phyloP scores from a whole-genome alignment of 2,888 invertebrate species.

The Mamestra brassicae region DNA sequence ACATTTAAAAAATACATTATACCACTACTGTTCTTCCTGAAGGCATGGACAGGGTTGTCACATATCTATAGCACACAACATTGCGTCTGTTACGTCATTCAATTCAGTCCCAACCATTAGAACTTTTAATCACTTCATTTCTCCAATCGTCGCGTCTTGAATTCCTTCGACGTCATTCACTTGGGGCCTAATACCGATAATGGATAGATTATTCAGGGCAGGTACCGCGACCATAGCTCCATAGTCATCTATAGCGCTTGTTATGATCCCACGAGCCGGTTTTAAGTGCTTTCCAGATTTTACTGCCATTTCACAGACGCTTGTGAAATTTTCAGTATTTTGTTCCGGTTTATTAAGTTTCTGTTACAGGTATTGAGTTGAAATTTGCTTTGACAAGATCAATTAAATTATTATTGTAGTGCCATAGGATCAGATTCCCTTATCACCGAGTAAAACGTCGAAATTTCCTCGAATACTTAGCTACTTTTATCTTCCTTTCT shows the following conservation, averaged over 20 bases:
- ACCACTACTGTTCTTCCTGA: too few relatives aligned
- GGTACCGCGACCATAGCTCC: slow-evolving; percentile 5
- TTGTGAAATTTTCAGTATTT: background rate
- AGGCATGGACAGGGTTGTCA: too few relatives aligned
- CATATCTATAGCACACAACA: too few relatives aligned
- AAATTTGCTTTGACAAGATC: background rate
- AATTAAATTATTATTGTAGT: background rate
- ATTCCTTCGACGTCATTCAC: slow-evolving; percentile 20
- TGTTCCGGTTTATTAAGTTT: slow-evolving; percentile 4
- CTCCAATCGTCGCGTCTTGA: slow-evolving; percentile 1
- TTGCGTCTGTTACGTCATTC: too few relatives aligned
- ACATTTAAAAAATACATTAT: too few relatives aligned
- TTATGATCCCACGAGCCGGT: slow-evolving; percentile 26
- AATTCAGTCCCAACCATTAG: background rate
- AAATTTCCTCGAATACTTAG: background rate
- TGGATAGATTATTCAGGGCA: slow-evolving; percentile 50
- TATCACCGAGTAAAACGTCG: background rate
- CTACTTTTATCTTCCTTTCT: background rate
- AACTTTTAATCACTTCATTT: slow-evolving; percentile 12
- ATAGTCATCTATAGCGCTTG: slow-evolving; percentile 29
- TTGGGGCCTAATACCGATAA: slow-evolving; percentile 34
- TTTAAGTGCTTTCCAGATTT: slow-evolving; percentile 24
- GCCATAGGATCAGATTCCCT: background rate
- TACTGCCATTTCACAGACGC: slow-evolving; percentile 9
- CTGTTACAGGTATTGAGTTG: background rate